Evolutionary conservation across 2,113 vertebrate species (phyloP).

Genomic region (Atractosteus spatula): DNA sequence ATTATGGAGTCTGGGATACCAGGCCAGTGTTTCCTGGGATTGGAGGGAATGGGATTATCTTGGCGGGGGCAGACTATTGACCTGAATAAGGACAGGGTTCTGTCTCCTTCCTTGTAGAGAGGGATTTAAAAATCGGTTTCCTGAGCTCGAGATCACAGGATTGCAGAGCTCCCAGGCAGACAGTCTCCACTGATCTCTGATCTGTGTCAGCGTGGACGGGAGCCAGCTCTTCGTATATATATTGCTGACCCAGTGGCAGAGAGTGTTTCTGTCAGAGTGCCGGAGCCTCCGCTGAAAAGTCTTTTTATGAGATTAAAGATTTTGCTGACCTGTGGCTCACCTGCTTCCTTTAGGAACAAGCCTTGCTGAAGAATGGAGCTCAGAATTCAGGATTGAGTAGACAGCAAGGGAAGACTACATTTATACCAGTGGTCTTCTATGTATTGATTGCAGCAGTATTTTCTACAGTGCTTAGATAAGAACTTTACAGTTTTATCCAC

Average conservation of each 20-base stretch:
- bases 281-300: background rate
- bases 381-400: too few species aligned
- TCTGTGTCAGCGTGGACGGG: conserved; percentile 5
- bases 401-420: too few species aligned
- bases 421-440: too few species aligned
- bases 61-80: conserved; percentile 29
- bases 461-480: too few species aligned
- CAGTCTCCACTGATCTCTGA: background rate
- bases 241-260: background rate
- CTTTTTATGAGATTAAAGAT: too few species aligned
- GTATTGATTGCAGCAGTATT: too few species aligned
- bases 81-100: background rate
- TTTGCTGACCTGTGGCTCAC: background rate
- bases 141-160: conserved; percentile 39
- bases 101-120: conserved; percentile 22
- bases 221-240: background rate
- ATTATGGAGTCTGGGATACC: too few species aligned
- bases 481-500: too few species aligned
- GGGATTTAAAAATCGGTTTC: conserved; percentile 28
- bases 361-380: too few species aligned
- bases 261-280: background rate
- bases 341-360: too few species aligned
- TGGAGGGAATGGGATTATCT: background rate
- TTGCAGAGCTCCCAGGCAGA: conserved; percentile 28
- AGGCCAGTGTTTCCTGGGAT: too few species aligned